Evolutionary conservation across 2,888 invertebrate genomes (phyloP), one percentile per base, ranked within the genome.

Genomic region (Calameuta pallipes): DNA sequence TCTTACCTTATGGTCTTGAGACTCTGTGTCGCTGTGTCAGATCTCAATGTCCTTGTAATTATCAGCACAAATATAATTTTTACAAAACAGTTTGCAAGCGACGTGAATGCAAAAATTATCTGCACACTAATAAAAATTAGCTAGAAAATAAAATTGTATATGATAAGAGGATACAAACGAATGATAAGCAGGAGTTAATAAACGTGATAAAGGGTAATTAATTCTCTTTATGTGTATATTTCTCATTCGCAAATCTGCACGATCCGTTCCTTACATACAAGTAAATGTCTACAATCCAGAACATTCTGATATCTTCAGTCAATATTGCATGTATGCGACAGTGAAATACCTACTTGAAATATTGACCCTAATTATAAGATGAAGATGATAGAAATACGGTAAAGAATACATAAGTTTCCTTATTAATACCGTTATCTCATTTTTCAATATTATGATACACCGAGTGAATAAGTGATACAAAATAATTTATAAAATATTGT

Each of bases 401-500:
- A 56, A 56, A 56, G 41, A 56, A 56, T 56, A 56, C 23, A 56
- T 56, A 56, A 6, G 23, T 56, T 56, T 56, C 41, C 41, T 23
- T 56, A 56, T 23, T 56, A 56, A 56, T 71, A 33, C 12, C 71
- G 71, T 71, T 33, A 70, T 23, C 13, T 33, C 33, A 31, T 71
- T 33, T 31, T 30, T 33, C 71, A 11, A 33, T 71, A 71, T 71
- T 71, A 71, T 71, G 15, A 33, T 71, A 71, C 31, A 33, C 15
- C 33, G 33, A 13, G 33, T 71, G 71, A 33, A 15, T 78, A 68
- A 74, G 76, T 76, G 80, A 77, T 81, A 80, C 73, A 83, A 84
- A 83, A 84, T 80, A 81, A 79, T 81, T 79, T 83, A 82, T 79
- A 82, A 85, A 83, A 85, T 83, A 83, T 82, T 84, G 83, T 80